Percentiles rank a stretch among this genome's conserved stretches.
phyloP scores from a whole-genome alignment of 2,113 vertebrate genomes.

The Lampris incognitus region DNA sequence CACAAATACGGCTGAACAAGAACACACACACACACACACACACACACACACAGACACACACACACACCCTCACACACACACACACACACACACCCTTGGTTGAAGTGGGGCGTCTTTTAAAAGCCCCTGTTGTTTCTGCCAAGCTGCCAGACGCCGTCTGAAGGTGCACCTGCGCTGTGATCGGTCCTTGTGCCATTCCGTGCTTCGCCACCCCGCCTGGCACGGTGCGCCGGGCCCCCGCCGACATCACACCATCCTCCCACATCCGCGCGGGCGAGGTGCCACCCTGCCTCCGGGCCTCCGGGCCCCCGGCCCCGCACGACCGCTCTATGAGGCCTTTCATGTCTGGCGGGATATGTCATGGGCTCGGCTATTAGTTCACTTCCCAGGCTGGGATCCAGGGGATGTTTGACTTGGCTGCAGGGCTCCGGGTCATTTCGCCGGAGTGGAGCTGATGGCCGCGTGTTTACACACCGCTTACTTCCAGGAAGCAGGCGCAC shows the following conservation, averaged over 20 bases:
- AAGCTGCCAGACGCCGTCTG: neutral
- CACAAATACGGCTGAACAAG: no score
- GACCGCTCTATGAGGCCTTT: constrained; percentile 65
- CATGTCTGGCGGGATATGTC: constrained; percentile 66
- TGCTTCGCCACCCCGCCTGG: neutral
- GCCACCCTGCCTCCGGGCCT: constrained; percentile 39
- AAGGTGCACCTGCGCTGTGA: constrained; percentile 40
- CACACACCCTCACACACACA: constrained; percentile 11
- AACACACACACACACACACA: neutral
- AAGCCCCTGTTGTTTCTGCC: neutral
- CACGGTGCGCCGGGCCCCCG: neutral
- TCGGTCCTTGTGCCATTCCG: neutral
- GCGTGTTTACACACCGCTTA: constrained; percentile 59
- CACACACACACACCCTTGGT: neutral
- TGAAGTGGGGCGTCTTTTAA: constrained; percentile 8
- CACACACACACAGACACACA: constrained; percentile 7
- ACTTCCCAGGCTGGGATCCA: constrained; percentile 65
- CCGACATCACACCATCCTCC: constrained; percentile 50
- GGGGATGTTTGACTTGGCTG: constrained; percentile 74
- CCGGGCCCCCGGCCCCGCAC: constrained; percentile 24
- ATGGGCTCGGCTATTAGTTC: constrained; percentile 71
- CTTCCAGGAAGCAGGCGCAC: constrained; percentile 48
- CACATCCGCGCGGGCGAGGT: constrained; percentile 49
- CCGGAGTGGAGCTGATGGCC: constrained; percentile 65
- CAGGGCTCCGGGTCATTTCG: constrained; percentile 43